These are phyloP conservation scores for Chrysotoxum bicinctum DNA, from an alignment of 2,888 invertebrate genomes.

Conservation along the genomic window DNA sequence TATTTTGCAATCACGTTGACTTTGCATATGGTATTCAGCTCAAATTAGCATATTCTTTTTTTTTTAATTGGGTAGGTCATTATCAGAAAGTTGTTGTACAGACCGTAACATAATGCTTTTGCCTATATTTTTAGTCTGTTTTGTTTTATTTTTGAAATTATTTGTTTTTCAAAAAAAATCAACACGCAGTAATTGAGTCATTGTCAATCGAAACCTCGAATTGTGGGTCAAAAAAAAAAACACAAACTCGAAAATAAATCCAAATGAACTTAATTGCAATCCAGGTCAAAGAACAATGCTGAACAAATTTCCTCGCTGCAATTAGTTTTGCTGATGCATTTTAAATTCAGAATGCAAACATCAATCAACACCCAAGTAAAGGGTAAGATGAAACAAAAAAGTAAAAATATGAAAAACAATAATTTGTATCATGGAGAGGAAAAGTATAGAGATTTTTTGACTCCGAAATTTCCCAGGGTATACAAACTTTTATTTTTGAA, in stretches of 20 bases:
- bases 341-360: slow-evolving; percentile 43
- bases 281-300: slow-evolving; percentile 62
- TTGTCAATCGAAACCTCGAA: slow-evolving; percentile 43
- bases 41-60: background rate
- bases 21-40: background rate
- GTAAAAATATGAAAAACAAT: background rate
- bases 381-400: background rate
- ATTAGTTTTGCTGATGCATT: slow-evolving; percentile 57
- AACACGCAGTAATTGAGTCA: slow-evolving; percentile 37
- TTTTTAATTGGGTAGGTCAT: slow-evolving; percentile 26
- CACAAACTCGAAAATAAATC: slow-evolving; percentile 31
- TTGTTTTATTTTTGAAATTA: background rate
- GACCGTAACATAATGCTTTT: background rate
- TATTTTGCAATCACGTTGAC: background rate
- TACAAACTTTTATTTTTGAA: background rate
- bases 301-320: slow-evolving; percentile 35
- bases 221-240: slow-evolving; percentile 49
- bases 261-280: slow-evolving; percentile 40
- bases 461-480: background rate
- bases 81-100: slow-evolving; percentile 16
- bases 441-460: background rate
- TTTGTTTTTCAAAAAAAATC: background rate
- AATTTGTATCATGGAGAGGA: background rate
- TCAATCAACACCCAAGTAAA: slow-evolving; percentile 35
- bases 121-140: background rate